Evolutionary conservation across 2,888 invertebrate genomes (phyloP).

Genomic region (Pteria penguin): DNA sequence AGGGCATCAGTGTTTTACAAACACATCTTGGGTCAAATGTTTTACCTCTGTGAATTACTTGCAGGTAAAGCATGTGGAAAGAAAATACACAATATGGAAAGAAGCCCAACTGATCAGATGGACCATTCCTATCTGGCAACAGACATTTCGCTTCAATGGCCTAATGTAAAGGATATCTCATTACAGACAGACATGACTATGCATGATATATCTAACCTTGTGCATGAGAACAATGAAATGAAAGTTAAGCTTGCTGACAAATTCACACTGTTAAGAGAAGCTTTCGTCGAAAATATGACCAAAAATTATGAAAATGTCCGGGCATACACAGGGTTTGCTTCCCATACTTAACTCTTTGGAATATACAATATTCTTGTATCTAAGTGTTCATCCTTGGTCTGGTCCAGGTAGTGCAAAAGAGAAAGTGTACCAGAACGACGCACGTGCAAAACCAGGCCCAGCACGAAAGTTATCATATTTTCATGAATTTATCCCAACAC

Average conservation of each 20-base stretch:
- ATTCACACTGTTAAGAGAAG: neutral
- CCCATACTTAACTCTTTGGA: neutral
- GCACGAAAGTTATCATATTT: slow-evolving; percentile 6
- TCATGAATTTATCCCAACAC: neutral
- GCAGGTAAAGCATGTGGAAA: too few relatives aligned
- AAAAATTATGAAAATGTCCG: slow-evolving; percentile 21
- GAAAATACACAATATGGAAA: too few relatives aligned
- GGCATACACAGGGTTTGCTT: slow-evolving; percentile 7
- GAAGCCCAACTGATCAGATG: too few relatives aligned
- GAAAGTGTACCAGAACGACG: neutral
- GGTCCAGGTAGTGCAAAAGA: slow-evolving; percentile 1
- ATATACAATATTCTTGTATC: slow-evolving; percentile 5
- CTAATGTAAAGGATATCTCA: too few relatives aligned
- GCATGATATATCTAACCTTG: too few relatives aligned
- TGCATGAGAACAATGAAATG: too few relatives aligned
- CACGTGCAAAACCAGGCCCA: slow-evolving; percentile 14
- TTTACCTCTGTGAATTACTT: too few relatives aligned
- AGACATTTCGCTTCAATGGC: too few relatives aligned
- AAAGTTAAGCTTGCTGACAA: neutral
- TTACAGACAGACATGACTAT: too few relatives aligned
- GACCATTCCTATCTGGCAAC: too few relatives aligned
- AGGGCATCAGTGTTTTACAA: too few relatives aligned
- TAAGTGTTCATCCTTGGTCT: slow-evolving; percentile 13
- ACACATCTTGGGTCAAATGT: too few relatives aligned
- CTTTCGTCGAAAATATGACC: neutral